Conservation (phyloP, 2,797 vertebrate genomes). For the Emydoidea blandingii region DNA sequence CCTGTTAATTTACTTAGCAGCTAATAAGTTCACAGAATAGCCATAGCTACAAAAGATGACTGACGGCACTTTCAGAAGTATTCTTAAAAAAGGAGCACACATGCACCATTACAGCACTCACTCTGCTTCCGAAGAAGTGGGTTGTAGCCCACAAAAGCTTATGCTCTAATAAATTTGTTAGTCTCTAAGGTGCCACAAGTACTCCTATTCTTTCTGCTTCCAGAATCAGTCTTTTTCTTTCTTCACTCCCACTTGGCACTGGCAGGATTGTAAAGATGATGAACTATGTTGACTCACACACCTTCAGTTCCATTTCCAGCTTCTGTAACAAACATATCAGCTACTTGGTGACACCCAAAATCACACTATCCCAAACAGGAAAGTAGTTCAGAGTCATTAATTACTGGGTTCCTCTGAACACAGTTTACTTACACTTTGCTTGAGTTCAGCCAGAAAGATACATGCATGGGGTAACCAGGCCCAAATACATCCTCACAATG, state of each 20-base stretch:
- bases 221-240: not conserved
- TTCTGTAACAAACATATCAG: not conserved
- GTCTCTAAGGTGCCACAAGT: no score
- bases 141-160: no score
- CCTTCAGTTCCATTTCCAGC: not conserved
- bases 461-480: not conserved
- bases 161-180: no score
- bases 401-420: not conserved
- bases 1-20: not conserved
- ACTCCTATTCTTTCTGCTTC: no score
- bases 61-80: not conserved
- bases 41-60: not conserved
- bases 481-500: accelerated
- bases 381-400: not conserved
- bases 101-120: not conserved
- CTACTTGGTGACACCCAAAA: not conserved
- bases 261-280: not conserved
- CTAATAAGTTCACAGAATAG: not conserved
- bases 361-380: not conserved
- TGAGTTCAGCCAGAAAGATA: not conserved
- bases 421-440: not conserved
- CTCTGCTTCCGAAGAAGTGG: no score
- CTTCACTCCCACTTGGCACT: not conserved
- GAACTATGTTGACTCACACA: not conserved
- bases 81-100: not conserved